Percentiles rank a stretch among this genome's conserved stretches.
Conservation (phyloP, 2,888 invertebrate species). For the Amiota communis region DNA sequence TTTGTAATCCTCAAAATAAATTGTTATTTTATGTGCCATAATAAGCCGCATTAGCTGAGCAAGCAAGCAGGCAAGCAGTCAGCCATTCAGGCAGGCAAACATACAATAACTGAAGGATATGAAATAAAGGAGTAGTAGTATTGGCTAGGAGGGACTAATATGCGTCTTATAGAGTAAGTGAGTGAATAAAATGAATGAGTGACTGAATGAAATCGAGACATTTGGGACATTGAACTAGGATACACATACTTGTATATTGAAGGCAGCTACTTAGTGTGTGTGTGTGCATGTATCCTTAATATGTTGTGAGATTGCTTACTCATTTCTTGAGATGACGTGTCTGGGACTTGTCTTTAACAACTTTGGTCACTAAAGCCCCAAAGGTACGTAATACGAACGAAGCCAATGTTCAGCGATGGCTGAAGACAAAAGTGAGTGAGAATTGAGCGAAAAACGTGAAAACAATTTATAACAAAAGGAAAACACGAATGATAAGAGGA, state of each 20-base stretch:
- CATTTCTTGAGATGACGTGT: slow-evolving; percentile 11
- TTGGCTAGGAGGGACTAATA: slow-evolving; percentile 1
- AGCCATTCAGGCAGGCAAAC: too few relatives aligned
- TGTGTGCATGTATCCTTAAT: slow-evolving; percentile 1
- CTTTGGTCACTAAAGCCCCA: slow-evolving; percentile 18
- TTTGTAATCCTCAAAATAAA: slow-evolving; percentile 65
- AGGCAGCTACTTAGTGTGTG: slow-evolving; percentile 45
- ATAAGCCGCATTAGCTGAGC: slow-evolving; percentile 60
- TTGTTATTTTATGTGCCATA: slow-evolving; percentile 67
- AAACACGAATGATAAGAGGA: neutral
- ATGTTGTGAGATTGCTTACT: neutral
- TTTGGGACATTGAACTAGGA: slow-evolving; percentile 58
- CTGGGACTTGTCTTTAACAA: slow-evolving; percentile 23
- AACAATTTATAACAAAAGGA: slow-evolving; percentile 32
- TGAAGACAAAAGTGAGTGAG: slow-evolving; percentile 34
- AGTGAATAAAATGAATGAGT: slow-evolving; percentile 50
- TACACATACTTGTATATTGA: slow-evolving; percentile 3
- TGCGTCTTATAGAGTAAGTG: slow-evolving; percentile 35
- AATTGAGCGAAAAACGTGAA: slow-evolving; percentile 31
- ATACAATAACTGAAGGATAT: slow-evolving; percentile 23
- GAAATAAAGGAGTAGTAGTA: slow-evolving; percentile 12
- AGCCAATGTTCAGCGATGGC: too few relatives aligned
- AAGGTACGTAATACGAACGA: slow-evolving; percentile 6
- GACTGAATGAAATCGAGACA: slow-evolving; percentile 54
- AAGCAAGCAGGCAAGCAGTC: too few relatives aligned